Evolutionary conservation across 1,140 invertebrate genomes (phyloP), one percentile per base, ranked within the genome.

Genomic region (Drosophila elegans): DNA sequence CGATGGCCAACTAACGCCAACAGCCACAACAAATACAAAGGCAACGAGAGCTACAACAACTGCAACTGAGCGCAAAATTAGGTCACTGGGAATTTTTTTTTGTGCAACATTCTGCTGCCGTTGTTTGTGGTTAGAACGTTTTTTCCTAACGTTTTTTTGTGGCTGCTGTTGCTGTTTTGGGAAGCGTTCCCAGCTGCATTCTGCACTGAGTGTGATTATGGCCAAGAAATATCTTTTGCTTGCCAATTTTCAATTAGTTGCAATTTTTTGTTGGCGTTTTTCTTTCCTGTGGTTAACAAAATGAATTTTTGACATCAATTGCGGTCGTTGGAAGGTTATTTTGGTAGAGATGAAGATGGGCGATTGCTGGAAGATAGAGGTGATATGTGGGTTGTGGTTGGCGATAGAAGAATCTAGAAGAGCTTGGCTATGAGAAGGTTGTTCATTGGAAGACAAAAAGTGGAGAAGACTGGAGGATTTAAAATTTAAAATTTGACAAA

Each of bases 71-170:
- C 46, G 56, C 78, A 80, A 75, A 85, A 85, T 81, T 81, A 62
- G 82, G 82, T 85, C 81, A 84, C 81, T 84, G 81, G 81, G 81
- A 84, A 84, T 84, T 85, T 73, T 84, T 84, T 84, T 81, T 81
- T 66, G 55, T 81, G 67, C 67, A 71, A 57, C 67, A 73, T 49
- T 75, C 49, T 77, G 57, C 71, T 74, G 72, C 48, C 59, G 72
- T 61, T 74, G 56, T 73, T 71, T 68, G 64, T 66, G 64, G 64
- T 68, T 68, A 66, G 64, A 68, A 68, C 60, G 69, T 32, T 73
- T 73, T 74, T 73, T 85, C 61, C 75, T 84, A 82, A 74, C 69
- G 68, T 73, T 61, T 77, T 59, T 46, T 41, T 48, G 45, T 45
- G 29, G 72, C 45, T 74, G 63, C 54, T 63, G 73, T 11, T 59